Conservation (phyloP, 2,888 invertebrate species). For the Furcula furcula region DNA sequence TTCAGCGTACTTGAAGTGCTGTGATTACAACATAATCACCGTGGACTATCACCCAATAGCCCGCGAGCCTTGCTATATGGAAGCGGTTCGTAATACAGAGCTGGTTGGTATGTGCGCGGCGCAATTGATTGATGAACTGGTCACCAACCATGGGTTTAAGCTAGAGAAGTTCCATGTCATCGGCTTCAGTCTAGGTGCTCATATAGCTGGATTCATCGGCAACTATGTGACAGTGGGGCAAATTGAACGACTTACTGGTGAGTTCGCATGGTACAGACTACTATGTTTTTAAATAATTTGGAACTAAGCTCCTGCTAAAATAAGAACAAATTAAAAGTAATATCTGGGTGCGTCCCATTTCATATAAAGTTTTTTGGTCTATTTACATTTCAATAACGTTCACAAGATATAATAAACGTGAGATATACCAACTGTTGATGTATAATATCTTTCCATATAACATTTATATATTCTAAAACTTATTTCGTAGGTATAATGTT, state of each 20-base stretch:
- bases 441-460: too few relatives aligned
- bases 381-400: too few relatives aligned
- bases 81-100: slow-evolving; percentile 81
- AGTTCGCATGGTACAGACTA: too few relatives aligned
- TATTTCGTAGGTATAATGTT: too few relatives aligned
- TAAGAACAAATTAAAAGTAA: too few relatives aligned
- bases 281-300: too few relatives aligned
- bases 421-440: too few relatives aligned
- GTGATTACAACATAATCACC: slow-evolving; percentile 82
- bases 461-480: too few relatives aligned
- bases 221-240: slow-evolving; percentile 66
- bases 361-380: too few relatives aligned
- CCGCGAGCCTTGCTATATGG: slow-evolving; percentile 81
- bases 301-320: too few relatives aligned
- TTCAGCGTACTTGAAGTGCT: slow-evolving; percentile 77
- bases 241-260: slow-evolving; percentile 81
- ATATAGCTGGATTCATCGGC: slow-evolving; percentile 78
- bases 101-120: slow-evolving; percentile 83
- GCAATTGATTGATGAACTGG: slow-evolving; percentile 78
- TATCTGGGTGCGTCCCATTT: too few relatives aligned
- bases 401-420: too few relatives aligned
- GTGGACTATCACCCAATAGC: slow-evolving; percentile 84
- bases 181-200: slow-evolving; percentile 85
- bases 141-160: slow-evolving; percentile 55
- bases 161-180: slow-evolving; percentile 80